phyloP scores from a whole-genome alignment of 2,888 invertebrate genomes.

The Dascillus cervinus region DNA sequence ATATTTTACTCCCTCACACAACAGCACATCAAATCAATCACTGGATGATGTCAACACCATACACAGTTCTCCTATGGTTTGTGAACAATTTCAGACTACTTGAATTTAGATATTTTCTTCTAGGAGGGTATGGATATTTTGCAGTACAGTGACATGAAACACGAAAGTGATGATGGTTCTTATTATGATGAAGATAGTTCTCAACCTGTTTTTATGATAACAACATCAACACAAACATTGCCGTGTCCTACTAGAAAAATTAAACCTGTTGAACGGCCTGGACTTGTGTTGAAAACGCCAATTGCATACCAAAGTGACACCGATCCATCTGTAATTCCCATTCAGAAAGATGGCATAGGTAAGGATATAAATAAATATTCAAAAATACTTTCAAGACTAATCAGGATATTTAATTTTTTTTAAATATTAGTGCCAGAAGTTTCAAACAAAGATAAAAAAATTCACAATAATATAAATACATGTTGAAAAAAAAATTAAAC shows the following conservation, averaged over 20 bases:
- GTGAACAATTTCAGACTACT: conserved; percentile 1
- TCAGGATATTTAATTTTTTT: too few species aligned
- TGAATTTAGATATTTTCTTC: conserved; percentile 2
- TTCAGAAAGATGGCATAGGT: conserved; percentile 86
- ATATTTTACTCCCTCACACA: conserved; percentile 41
- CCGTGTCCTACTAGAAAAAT: conserved; percentile 54
- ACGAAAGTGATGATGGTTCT: conserved; percentile 40
- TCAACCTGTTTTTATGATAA: conserved; percentile 43
- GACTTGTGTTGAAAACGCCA: conserved; percentile 65
- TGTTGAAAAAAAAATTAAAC: too few species aligned
- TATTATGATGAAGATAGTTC: conserved; percentile 45
- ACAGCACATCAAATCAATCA: conserved; percentile 42
- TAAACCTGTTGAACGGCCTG: conserved; percentile 66
- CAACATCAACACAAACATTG: conserved; percentile 49
- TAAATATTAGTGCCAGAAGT: too few species aligned
- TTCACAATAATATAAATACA: too few species aligned
- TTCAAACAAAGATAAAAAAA: too few species aligned
- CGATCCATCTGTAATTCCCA: conserved; percentile 79
- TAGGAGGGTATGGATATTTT: conserved; percentile 40
- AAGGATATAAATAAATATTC: too few species aligned
- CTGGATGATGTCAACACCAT: conserved; percentile 48
- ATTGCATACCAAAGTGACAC: conserved; percentile 72
- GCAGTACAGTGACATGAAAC: conserved; percentile 38
- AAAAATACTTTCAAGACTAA: too few species aligned
- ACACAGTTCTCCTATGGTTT: conserved; percentile 45